Base-by-base conservation (phyloP, 2,888 invertebrate genomes). In the Nemotelus pantherinus region DNA sequence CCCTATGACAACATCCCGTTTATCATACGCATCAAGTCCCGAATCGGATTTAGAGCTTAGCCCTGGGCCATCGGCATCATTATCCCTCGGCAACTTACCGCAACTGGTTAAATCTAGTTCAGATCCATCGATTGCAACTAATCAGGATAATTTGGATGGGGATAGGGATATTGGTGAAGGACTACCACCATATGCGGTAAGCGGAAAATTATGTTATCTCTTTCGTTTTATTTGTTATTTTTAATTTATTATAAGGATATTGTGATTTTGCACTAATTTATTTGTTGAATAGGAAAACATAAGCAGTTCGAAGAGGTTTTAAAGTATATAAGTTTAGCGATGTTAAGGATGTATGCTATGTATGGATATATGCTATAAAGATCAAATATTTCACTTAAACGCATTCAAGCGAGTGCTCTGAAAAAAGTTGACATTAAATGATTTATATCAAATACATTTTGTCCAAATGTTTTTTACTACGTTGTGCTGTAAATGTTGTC, bases 21-120 rank as follows among this genome's bases (percentile, higher is more conserved):
- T 97, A 82, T 97, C 97, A 85, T 97, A 97, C 88, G 97, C 97
- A 82, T 97, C 97, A 85, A 96, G 96, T 86, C 97, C 97, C 81
- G 97, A 98, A 89, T 96, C 96, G 86, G 98, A 98, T 89, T 90
- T 95, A 88, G 97, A 97, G 86, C 92, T 95, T 85, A 95, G 94
- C 85, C 92, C 92, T 80, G 92, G 92, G 83, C 92, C 92, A 80
- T 90, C 90, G 81, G 88, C 90, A 82, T 88, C 89, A 82, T 88
- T 89, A 85, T 90, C 86, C 85, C 88, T 88, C 84, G 89, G 88
- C 85, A 87, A 87, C 86, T 87, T 87, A 84, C 92, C 90, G 84
- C 90, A 89, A 88, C 89, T 89, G 88, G 92, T 89, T 86, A 94
- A 96, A 87, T 94, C 95, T 63, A 96, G 95, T 79, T 97, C 96